These are phyloP conservation scores for Tribolium castaneum DNA, from an alignment of 1,140 invertebrate species.

Conservation along the genomic window DNA sequence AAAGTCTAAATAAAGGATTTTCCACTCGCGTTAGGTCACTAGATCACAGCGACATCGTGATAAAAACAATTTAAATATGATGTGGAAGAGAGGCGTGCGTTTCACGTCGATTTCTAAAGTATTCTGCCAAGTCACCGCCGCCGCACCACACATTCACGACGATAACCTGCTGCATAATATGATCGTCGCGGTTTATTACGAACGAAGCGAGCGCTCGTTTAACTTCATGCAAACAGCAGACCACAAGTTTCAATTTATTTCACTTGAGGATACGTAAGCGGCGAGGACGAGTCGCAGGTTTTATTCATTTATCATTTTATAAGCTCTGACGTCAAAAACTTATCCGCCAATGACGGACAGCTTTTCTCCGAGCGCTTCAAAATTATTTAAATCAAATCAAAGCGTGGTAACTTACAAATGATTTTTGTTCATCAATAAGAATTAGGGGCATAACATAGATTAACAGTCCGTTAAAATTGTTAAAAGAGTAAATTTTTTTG, in stretches of 20 bases:
- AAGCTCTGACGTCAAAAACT: not conserved
- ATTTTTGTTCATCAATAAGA: too few relatives aligned
- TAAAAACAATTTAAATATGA: conserved; percentile 5
- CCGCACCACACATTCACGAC: conserved; percentile 4
- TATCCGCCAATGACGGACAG: not conserved
- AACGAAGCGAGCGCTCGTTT: conserved; percentile 5
- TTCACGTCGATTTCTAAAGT: conserved; percentile 2
- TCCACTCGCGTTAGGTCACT: conserved; percentile 40
- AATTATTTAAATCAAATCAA: too few relatives aligned
- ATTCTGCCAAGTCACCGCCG: conserved; percentile 42
- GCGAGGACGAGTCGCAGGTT: not conserved
- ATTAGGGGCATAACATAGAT: too few relatives aligned
- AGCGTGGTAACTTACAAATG: too few relatives aligned
- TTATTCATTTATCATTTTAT: not conserved
- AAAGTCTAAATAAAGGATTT: conserved; percentile 1
- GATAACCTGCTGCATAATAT: not conserved
- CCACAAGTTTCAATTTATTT: too few relatives aligned
- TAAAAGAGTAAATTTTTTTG: too few relatives aligned
- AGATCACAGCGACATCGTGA: conserved; percentile 33
- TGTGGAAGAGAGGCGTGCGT: conserved; percentile 14
- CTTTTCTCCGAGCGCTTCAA: too few relatives aligned
- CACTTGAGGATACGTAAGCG: too few relatives aligned
- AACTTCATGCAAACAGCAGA: not conserved
- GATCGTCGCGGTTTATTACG: conserved; percentile 1
- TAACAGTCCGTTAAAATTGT: too few relatives aligned